Base-by-base conservation (phyloP, 1,140 invertebrate species). In the Planococcus citri region DNA sequence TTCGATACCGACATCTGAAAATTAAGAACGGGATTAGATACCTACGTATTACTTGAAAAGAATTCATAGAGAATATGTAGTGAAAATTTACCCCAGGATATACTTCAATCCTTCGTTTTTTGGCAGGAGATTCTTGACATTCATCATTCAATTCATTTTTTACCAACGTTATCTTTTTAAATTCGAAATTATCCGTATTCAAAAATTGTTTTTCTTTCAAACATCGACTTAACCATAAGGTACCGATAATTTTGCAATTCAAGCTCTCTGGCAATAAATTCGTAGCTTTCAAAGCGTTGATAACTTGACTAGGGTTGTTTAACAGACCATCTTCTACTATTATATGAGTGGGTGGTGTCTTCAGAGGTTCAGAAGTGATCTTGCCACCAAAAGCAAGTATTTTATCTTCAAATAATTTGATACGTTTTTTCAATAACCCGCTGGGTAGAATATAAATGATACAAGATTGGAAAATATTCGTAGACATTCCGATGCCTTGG, bases 161-260 rank as follows among this genome's bases (percentile, higher is more conserved):
- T 3, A 27, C 10, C 21, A 64, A 24, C 3, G 17, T 64, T 9
- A 24, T 64, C 10, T 64, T 27, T 17, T 27, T 24, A 17, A 64
- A 64, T 64, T 25, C 60, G 20, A 24, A 64, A 25, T 24, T 24
- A 6, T 64, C 21, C 3, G 60, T 64, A 20, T 20, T 25, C 22
- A 64, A 64, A 24, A 64, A 17, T 64, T 64, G 21, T 64, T 64
- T 64, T 64, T 64, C 60, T 64, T 64, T 64, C 22, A 64, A 25
- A 25, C 60, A 64, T 3, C 6, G 25, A 25, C 60, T 25, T 17
- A 64, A 25, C 60, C 60, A 64, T 27, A 25, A 14, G 3, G 25
- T 24, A 10, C 60, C 60, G 10, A 64, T 20, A 27, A 64, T 25
- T 64, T 64, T 27, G 24, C 60, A 24, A 25, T 25, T 27, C 22